phyloP scores from a whole-genome alignment of 2,113 vertebrate species.

The Anoplopoma fimbria region DNA sequence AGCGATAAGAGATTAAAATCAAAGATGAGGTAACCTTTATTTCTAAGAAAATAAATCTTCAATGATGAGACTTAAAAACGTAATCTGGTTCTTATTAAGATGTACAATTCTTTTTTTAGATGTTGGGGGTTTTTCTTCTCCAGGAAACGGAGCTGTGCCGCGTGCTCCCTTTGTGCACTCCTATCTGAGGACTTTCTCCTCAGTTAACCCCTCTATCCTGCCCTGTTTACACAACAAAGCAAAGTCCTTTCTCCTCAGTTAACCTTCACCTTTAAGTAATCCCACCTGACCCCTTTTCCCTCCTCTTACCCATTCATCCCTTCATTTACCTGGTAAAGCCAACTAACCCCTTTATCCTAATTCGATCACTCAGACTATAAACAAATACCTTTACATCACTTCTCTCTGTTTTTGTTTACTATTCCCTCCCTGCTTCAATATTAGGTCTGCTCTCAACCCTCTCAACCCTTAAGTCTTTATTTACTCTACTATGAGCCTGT shows the following conservation, averaged over 20 bases:
- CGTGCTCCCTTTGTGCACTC: not conserved
- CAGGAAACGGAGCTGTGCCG: not conserved
- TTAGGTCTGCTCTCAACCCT: not conserved
- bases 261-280: conserved; percentile 15
- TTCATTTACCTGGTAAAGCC: conserved; percentile 20
- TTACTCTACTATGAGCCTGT: not conserved
- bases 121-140: not conserved
- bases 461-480: conserved; percentile 12
- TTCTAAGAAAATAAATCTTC: not conserved
- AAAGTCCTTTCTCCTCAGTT: conserved; percentile 28
- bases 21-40: not conserved
- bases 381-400: conserved; percentile 10
- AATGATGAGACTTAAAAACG: not conserved
- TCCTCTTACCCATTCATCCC: conserved; percentile 22
- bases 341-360: conserved; percentile 22
- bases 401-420: conserved; percentile 23
- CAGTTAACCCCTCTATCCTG: conserved; percentile 2
- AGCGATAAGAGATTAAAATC: conserved; percentile 5
- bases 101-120: not conserved
- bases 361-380: conserved; percentile 4
- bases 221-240: conserved; percentile 30
- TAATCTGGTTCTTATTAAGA: not conserved
- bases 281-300: not conserved
- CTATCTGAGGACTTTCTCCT: conserved; percentile 20
- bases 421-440: conserved; percentile 13